Base-by-base conservation (phyloP, 1,140 invertebrate species). In the Zophobas morio region DNA sequence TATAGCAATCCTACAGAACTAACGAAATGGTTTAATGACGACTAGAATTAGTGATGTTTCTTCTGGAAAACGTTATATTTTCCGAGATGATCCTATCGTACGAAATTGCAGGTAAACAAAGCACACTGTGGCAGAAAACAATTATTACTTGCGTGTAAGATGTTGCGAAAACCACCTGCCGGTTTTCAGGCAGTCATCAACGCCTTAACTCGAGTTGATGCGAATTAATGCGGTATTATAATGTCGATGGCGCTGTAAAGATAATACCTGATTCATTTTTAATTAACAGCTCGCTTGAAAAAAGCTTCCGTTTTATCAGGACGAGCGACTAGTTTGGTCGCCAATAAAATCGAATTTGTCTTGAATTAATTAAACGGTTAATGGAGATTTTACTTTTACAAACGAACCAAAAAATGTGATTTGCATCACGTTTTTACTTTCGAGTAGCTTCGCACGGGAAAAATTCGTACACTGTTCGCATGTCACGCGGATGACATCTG, bases 401-500 rank as follows among this genome's bases (percentile, higher is more conserved):
- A 51, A 51, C n/a, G 49, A 51, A 51, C 2, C 3, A 51, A 51
- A n/a, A 2, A 20, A 20, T 20, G 49, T 20, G 20, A 20, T 46
- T 3, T 46, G 6, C 42, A 46, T 3, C 42, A 8, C n/a, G 49
- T 5, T 51, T 51, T 51, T 66, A 66, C 57, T 63, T 63, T 63
- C 57, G 36, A 5, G 42, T 32, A 20, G 49, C 49, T 20, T 51
- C 49, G 3, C 39, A 33, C 39, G 39, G 39, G 33, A 63, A 63
- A 63, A 20, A 63, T 2, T 51, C 42, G 42, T 46, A 8, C 42
- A 46, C 6, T 46, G 3, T 3, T 51, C 49, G 49, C 20, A 51
- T 51, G 37, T 63, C 57, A 63, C 57, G 57, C 57, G 37, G 57
- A 66, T 66, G 60, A 20, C 60, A 66, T 66, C 60, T 66, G 60